These are phyloP conservation scores for Turnix velox DNA, from an alignment of 2,113 vertebrate genomes.

Conservation along the genomic window DNA sequence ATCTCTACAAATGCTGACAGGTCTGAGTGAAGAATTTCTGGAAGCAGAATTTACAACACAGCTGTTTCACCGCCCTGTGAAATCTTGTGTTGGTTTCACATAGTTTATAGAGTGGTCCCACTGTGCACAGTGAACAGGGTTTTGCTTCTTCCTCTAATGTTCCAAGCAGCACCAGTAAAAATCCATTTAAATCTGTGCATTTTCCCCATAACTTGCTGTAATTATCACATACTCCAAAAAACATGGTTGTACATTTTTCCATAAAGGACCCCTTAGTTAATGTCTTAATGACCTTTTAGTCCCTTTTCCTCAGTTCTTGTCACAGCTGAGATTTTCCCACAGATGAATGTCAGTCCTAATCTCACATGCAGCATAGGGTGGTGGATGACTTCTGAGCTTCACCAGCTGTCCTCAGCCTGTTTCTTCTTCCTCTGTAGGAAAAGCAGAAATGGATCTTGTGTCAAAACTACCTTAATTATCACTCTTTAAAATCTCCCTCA, in stretches of 20 bases:
- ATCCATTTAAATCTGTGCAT: not conserved
- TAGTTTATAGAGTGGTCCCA: not conserved
- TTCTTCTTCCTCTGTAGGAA: not conserved
- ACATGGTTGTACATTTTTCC: not conserved
- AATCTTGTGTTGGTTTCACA: not conserved
- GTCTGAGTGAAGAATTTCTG: not conserved
- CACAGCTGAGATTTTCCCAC: not conserved
- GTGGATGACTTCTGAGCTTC: not conserved
- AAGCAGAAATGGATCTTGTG: not conserved
- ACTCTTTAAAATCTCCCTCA: not conserved
- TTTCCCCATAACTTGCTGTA: not conserved
- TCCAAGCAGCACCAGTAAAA: not conserved
- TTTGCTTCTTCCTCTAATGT: not conserved
- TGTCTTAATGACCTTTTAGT: not conserved
- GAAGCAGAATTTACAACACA: not conserved
- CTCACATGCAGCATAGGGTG: accelerated
- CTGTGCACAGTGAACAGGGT: not conserved
- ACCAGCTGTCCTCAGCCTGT: not conserved
- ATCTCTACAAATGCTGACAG: not conserved
- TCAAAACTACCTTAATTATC: not conserved
- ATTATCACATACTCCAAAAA: not conserved
- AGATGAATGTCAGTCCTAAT: not conserved
- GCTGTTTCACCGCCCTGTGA: not conserved
- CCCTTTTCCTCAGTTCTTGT: not conserved
- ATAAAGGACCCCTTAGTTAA: not conserved